A percentile compares a stretch with the other conserved stretches of the same genome.
phyloP scores from a whole-genome alignment of 2,888 invertebrate species.

The Nomada lathburiana region DNA sequence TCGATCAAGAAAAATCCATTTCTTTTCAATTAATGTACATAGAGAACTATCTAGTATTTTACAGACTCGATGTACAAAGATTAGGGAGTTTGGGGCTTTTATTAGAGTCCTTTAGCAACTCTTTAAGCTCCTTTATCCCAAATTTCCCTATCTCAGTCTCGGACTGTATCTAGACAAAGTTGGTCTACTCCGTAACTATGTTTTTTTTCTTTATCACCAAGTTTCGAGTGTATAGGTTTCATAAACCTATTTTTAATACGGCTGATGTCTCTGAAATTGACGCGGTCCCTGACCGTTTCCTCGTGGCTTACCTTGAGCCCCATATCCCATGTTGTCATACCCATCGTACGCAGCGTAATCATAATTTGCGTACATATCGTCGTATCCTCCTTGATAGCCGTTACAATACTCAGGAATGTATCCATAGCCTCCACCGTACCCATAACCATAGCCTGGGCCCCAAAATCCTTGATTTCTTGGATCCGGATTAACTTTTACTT shows the following conservation, averaged over 20 bases:
- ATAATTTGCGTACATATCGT: conserved; percentile 84
- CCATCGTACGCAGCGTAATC: conserved; percentile 83
- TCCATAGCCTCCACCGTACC: conserved; percentile 80
- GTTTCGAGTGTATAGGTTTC: conserved; percentile 59
- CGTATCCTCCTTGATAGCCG: conserved; percentile 82
- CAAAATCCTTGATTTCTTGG: conserved; percentile 82
- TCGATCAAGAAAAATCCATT: conserved; percentile 51
- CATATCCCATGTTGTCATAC: conserved; percentile 81
- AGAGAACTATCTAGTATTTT: conserved; percentile 63
- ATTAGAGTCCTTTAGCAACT: conserved; percentile 22
- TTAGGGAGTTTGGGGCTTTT: conserved; percentile 56
- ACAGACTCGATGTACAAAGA: conserved; percentile 62
- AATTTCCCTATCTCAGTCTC: conserved; percentile 64
- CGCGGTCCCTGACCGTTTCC: conserved; percentile 82
- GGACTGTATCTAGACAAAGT: conserved; percentile 60
- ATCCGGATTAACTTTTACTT: conserved; percentile 86
- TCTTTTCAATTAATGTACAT: conserved; percentile 62
- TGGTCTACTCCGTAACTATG: conserved; percentile 71
- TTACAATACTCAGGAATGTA: conserved; percentile 82
- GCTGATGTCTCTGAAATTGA: conserved; percentile 84
- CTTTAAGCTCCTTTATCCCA: conserved; percentile 46
- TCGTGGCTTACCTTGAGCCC: conserved; percentile 81
- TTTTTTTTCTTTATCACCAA: conserved; percentile 73
- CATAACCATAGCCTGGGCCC: conserved; percentile 81
- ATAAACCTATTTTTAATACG: conserved; percentile 76